Conservation (phyloP, 2,113 vertebrate genomes). For the Pseudorectes ferrugineus region DNA sequence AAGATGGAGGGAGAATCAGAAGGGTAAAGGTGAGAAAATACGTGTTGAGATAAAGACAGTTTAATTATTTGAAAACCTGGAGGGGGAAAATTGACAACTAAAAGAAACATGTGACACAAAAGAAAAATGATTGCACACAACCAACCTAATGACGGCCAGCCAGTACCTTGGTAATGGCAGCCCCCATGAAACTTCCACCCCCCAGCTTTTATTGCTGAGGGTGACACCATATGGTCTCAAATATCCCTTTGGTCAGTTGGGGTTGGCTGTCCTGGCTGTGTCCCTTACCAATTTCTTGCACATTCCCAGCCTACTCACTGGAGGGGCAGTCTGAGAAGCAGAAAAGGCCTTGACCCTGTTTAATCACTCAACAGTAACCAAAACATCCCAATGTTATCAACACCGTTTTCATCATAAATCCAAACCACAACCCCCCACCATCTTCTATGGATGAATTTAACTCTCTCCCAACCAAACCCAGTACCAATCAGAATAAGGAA, state of each 20-base stretch:
- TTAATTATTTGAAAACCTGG: background rate
- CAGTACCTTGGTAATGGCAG: background rate
- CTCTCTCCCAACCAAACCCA: background rate
- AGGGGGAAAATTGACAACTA: background rate
- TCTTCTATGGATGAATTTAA: background rate
- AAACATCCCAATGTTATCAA: background rate
- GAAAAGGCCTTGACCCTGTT: background rate
- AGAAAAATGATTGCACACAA: background rate
- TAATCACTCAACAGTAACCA: background rate
- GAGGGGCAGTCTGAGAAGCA: background rate
- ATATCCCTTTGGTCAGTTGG: background rate
- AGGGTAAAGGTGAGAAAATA: background rate
- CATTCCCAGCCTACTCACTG: background rate
- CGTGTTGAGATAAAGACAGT: background rate
- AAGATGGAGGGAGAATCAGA: background rate
- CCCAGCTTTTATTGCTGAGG: background rate
- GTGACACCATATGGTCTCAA: accelerated
- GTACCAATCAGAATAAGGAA: background rate
- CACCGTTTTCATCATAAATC: background rate
- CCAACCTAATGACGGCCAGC: background rate
- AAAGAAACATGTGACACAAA: background rate
- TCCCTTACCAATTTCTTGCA: background rate
- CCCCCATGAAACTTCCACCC: accelerated
- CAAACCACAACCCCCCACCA: background rate
- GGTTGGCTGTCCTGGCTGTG: background rate